Percentiles rank a stretch among this genome's conserved stretches.
phyloP scores from a whole-genome alignment of 2,113 vertebrate genomes.

The Paraplagusia blochii region DNA sequence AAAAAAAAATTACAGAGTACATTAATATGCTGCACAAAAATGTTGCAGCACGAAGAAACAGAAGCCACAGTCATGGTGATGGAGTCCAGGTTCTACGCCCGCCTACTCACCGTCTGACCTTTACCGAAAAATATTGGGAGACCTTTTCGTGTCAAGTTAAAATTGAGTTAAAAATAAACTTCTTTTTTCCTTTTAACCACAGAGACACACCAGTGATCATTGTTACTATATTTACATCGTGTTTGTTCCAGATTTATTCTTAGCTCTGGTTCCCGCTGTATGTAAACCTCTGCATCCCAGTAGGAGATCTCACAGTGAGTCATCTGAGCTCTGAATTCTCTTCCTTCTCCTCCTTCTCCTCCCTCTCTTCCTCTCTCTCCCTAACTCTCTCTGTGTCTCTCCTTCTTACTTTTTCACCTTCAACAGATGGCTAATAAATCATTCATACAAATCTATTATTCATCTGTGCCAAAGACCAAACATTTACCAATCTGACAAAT shows the following conservation, averaged over 20 bases:
- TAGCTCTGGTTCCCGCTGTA: not conserved
- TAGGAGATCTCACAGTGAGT: conserved; percentile 17
- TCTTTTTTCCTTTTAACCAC: too few relatives aligned
- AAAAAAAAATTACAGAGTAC: too few relatives aligned
- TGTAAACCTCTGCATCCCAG: conserved; percentile 6
- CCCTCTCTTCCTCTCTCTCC: not conserved
- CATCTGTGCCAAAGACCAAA: conserved; percentile 82
- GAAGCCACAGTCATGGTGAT: too few relatives aligned
- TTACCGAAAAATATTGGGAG: too few relatives aligned
- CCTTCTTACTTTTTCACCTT: not conserved
- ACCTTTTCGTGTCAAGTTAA: too few relatives aligned
- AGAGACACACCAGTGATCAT: too few relatives aligned
- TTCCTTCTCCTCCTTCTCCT: not conserved
- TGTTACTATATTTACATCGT: not conserved
- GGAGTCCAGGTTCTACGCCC: too few relatives aligned
- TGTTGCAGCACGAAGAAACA: too few relatives aligned
- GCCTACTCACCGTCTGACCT: too few relatives aligned
- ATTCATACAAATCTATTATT: conserved; percentile 87
- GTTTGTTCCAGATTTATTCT: not conserved
- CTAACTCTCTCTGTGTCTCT: not conserved
- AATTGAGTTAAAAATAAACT: too few relatives aligned
- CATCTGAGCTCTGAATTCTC: conserved; percentile 14
- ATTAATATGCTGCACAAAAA: too few relatives aligned
- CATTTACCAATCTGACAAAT: conserved; percentile 76
- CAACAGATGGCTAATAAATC: conserved; percentile 86